Conservation (phyloP, 2,797 vertebrate genomes). For the Clarias pachynema region DNA sequence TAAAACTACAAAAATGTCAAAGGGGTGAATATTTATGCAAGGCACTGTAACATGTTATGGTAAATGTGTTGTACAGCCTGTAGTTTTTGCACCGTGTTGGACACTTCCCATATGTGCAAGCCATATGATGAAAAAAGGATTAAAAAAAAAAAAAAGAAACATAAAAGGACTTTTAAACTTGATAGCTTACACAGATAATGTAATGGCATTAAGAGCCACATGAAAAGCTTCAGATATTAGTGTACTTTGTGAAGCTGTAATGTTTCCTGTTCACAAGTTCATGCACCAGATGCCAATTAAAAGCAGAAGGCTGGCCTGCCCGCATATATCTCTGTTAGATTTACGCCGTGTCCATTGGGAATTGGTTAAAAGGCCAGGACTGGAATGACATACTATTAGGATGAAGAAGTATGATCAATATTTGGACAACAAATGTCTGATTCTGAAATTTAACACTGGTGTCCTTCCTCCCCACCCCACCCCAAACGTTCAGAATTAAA, state of each 20-base stretch:
- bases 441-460: constrained; percentile 38
- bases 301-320: constrained; percentile 64
- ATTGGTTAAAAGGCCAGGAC: constrained; percentile 24
- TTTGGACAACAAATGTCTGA: constrained; percentile 34
- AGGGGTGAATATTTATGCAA: background rate
- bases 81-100: constrained; percentile 8
- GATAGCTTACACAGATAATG: constrained; percentile 83
- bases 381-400: constrained; percentile 33
- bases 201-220: constrained; percentile 92
- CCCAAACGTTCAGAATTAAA: constrained; percentile 40
- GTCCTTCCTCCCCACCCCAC: background rate
- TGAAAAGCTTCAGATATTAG: constrained; percentile 86
- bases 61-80: constrained; percentile 14
- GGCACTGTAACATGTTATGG: background rate
- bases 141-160: constrained; percentile 71
- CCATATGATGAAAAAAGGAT: constrained; percentile 85
- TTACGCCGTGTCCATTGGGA: constrained; percentile 70
- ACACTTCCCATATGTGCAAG: constrained; percentile 78
- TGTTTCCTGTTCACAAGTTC: constrained; percentile 94
- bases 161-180: constrained; percentile 91
- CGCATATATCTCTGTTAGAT: constrained; percentile 64
- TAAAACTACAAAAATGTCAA: background rate
- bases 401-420: constrained; percentile 30
- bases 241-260: constrained; percentile 75
- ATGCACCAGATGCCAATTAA: constrained; percentile 89